Evolutionary conservation across 2,888 invertebrate genomes (phyloP).

Genomic region (Leucophenga montana): DNA sequence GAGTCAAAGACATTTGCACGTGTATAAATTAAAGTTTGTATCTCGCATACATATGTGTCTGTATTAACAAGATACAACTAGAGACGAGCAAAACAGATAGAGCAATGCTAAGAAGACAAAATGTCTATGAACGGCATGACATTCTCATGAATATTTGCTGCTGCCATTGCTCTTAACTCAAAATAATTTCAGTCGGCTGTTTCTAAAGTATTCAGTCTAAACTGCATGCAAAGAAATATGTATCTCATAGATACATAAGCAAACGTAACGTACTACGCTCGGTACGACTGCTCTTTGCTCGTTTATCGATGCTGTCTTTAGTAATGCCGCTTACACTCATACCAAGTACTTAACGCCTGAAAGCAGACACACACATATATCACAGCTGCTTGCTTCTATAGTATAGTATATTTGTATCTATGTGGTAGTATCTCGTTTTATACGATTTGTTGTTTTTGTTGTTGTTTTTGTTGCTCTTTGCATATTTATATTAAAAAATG

Average conservation of each 20-base stretch:
- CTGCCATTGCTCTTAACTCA: constrained; percentile 25
- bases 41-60: neutral
- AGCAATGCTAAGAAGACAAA: constrained; percentile 25
- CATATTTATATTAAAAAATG: constrained; percentile 35
- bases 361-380: constrained; percentile 32
- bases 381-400: constrained; percentile 9
- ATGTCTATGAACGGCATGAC: constrained; percentile 43
- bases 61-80: constrained; percentile 3
- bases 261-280: too few species aligned
- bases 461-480: constrained; percentile 24
- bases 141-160: constrained; percentile 62
- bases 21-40: constrained; percentile 27
- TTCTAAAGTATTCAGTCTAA: too few species aligned
- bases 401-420: neutral
- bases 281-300: neutral
- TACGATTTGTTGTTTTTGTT: constrained; percentile 9
- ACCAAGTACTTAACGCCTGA: neutral
- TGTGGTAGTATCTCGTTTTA: constrained; percentile 25
- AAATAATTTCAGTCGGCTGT: too few species aligned
- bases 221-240: too few species aligned
- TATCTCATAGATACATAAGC: too few species aligned
- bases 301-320: constrained; percentile 15
- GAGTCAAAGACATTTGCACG: constrained; percentile 10
- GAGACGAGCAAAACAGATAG: too few species aligned
- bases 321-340: neutral